Evolutionary conservation across 2,888 invertebrate genomes (phyloP).

Genomic region (Sarcophaga variegata): DNA sequence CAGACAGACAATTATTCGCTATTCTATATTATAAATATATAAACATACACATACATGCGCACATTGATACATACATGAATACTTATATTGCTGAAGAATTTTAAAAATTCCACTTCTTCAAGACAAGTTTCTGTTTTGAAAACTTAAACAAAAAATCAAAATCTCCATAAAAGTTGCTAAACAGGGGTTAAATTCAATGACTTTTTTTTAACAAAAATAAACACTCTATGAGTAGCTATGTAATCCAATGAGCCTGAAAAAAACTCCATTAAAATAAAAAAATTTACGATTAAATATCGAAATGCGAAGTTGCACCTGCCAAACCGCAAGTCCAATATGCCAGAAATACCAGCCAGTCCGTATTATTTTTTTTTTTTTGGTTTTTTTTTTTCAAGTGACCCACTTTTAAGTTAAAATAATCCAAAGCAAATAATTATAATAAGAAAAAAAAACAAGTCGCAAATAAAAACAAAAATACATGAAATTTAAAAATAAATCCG

Average conservation of each 20-base stretch:
- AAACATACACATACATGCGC: no score
- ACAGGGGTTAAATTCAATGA: conserved; percentile 43
- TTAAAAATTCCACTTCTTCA: no score
- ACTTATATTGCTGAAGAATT: no score
- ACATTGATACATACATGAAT: no score
- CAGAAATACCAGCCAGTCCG: neutral
- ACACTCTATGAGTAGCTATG: neutral
- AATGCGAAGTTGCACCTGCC: neutral
- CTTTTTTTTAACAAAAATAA: neutral
- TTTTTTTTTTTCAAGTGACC: conserved; percentile 45
- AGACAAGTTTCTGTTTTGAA: no score
- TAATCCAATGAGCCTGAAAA: neutral
- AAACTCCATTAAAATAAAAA: conserved; percentile 6
- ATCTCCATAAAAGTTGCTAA: conserved; percentile 23
- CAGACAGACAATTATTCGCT: no score
- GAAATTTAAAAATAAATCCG: conserved; percentile 8
- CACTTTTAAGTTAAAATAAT: conserved; percentile 22
- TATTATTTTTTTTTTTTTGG: neutral
- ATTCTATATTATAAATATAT: no score
- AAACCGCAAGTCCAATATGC: neutral
- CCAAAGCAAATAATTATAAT: no score
- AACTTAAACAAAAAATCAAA: neutral
- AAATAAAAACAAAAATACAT: neutral
- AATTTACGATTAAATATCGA: neutral
- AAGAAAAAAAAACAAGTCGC: no score